Conservation (phyloP, 2,113 vertebrate species). For the Ptilorrhoa leucosticta region DNA sequence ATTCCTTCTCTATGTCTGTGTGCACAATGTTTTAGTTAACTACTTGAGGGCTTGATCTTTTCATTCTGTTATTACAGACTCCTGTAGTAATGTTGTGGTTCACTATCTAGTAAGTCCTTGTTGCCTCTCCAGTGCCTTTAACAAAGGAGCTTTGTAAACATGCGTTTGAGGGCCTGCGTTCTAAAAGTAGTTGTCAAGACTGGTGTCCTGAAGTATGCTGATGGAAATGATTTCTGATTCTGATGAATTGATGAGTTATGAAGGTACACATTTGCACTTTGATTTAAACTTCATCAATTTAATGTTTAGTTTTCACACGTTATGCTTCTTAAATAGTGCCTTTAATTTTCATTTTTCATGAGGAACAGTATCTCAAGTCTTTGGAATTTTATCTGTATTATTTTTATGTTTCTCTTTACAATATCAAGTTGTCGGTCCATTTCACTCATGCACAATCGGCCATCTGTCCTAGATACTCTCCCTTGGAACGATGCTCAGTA, state of each 20-base stretch:
- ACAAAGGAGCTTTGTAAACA: neutral
- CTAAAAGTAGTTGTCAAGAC: neutral
- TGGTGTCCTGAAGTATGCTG: neutral
- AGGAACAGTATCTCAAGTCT: neutral
- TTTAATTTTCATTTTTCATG: neutral
- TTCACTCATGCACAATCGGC: neutral
- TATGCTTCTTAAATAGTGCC: neutral
- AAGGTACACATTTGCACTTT: neutral
- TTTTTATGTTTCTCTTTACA: neutral
- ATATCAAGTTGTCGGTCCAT: neutral
- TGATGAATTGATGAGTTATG: neutral
- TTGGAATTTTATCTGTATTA: neutral
- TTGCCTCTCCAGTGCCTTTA: neutral
- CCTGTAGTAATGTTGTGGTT: neutral
- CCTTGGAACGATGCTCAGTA: neutral
- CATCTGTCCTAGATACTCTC: slow-evolving; percentile 12
- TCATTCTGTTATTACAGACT: neutral
- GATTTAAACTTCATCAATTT: neutral
- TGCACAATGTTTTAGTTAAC: neutral
- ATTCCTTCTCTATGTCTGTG: neutral
- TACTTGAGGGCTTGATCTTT: neutral
- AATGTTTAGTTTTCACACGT: neutral
- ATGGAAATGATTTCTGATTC: neutral
- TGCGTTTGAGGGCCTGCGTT: neutral
- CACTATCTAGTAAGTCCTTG: neutral